These are phyloP conservation scores for Emys orbicularis DNA, from an alignment of 2,797 vertebrate genomes.

Conservation along the genomic window DNA sequence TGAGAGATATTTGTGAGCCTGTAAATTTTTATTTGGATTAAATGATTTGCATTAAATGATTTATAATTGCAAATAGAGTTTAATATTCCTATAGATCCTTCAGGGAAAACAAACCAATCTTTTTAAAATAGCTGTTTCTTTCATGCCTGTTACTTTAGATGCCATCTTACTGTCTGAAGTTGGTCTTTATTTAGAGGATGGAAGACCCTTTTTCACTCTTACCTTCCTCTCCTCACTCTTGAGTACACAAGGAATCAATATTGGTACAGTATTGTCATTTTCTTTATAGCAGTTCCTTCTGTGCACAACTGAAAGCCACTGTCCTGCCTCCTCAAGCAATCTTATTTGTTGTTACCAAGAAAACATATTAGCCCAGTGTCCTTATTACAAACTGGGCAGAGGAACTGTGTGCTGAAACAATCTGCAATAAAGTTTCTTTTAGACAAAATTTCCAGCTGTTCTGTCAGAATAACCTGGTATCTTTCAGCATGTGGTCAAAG, in stretches of 20 bases:
- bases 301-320: not conserved
- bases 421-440: not conserved
- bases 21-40: conserved; percentile 76
- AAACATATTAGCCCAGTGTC: not conserved
- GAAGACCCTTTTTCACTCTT: not conserved
- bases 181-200: conserved; percentile 32
- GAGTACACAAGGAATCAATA: not conserved
- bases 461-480: not conserved
- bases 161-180: conserved; percentile 37
- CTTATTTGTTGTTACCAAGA: not conserved
- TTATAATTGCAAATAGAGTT: conserved; percentile 66
- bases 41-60: conserved; percentile 73
- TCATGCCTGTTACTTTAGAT: conserved; percentile 46
- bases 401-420: not conserved
- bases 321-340: not conserved
- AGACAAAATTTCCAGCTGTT: not conserved
- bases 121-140: conserved; percentile 62
- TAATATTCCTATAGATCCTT: conserved; percentile 70
- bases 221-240: not conserved
- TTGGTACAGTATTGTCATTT: not conserved
- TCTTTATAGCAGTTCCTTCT: not conserved
- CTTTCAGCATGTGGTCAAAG: not conserved
- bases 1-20: conserved; percentile 74
- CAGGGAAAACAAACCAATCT: conserved; percentile 71
- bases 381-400: not conserved